These are phyloP conservation scores for Eulemur rubriventer DNA, from an alignment of 2,797 vertebrate genomes.

Conservation along the genomic window DNA sequence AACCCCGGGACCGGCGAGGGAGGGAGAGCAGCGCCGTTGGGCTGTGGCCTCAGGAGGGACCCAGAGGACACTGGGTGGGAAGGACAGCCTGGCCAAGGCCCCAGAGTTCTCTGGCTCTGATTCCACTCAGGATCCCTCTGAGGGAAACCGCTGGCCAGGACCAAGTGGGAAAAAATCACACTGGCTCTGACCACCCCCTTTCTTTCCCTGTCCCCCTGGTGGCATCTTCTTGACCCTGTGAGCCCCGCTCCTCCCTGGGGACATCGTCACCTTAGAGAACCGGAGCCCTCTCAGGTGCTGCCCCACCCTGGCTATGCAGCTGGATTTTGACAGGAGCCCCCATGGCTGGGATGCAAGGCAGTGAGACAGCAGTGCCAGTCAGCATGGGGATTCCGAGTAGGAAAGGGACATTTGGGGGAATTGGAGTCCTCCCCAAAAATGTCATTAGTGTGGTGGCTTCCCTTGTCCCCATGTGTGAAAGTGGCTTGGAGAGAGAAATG, in stretches of 20 bases:
- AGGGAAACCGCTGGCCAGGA: background rate
- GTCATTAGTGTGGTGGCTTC: rapidly evolving
- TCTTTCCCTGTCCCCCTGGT: background rate
- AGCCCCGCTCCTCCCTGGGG: too few species aligned
- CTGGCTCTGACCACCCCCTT: background rate
- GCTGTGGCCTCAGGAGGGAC: background rate
- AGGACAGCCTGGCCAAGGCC: background rate
- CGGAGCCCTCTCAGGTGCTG: rapidly evolving
- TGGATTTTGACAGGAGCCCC: background rate
- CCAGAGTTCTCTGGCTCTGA: background rate
- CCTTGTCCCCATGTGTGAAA: too few species aligned
- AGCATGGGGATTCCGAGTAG: rapidly evolving
- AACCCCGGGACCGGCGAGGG: too few species aligned
- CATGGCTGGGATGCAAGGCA: rapidly evolving
- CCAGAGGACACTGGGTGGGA: background rate
- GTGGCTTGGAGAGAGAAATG: background rate
- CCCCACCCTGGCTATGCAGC: rapidly evolving
- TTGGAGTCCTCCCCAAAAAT: rapidly evolving
- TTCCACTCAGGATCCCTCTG: too few species aligned
- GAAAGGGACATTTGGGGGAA: rapidly evolving
- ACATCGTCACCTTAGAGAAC: background rate
- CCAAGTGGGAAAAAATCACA: rapidly evolving
- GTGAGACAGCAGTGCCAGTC: background rate
- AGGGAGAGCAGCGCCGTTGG: too few species aligned
- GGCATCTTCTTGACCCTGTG: too few species aligned